Evolutionary conservation across 2,113 vertebrate species (phyloP), one percentile per base, ranked within the genome.

Genomic region (Spilogale gracilis): DNA sequence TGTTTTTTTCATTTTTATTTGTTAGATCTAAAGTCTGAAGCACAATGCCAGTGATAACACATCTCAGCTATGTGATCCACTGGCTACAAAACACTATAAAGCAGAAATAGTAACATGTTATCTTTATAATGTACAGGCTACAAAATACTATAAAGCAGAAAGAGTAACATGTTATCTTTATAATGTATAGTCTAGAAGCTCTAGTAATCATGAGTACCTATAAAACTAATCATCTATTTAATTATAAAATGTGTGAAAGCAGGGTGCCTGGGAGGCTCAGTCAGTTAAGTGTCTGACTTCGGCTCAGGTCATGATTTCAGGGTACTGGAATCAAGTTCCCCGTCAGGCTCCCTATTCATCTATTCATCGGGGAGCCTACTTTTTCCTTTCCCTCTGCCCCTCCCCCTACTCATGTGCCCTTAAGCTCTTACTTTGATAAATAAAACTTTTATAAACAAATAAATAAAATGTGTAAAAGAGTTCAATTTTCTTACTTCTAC

Each of bases 1-100:
- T 98, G 94, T 84, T 98, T 94, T 82, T 97, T 82, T 97, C 45
- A 95, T 96, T 97, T 95, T 92, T 32, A 84, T 13, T 93, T 95
- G 58, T 97, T 94, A 95, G 73, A 96, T 98, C 81, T 96, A 91
- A 96, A 92, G 92, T 38, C 61, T 96, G 73, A 97, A 89, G 54
- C 27, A 98, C 43, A 96, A 65, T 91, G 63, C 30, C 74, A 96
- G 48, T 48, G 52, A 94, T 82, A 65, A 94, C 7, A 25, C 61
- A 80, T 93, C 60, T 84, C 43, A 25, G 27, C 50, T 80, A 69
- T 90, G 0, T 94, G 63, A 96, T n/a, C 32, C 23, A 56, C 32
- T 85, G 38, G 63, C 17, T 84, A 61, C 32, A 23, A 96, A 73
- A 83, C 14, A 84, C 6, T 85, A 30, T 50, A 58, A 90, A 92